phyloP scores from a whole-genome alignment of 2,888 invertebrate species.

The Scaptomyza reducta region DNA sequence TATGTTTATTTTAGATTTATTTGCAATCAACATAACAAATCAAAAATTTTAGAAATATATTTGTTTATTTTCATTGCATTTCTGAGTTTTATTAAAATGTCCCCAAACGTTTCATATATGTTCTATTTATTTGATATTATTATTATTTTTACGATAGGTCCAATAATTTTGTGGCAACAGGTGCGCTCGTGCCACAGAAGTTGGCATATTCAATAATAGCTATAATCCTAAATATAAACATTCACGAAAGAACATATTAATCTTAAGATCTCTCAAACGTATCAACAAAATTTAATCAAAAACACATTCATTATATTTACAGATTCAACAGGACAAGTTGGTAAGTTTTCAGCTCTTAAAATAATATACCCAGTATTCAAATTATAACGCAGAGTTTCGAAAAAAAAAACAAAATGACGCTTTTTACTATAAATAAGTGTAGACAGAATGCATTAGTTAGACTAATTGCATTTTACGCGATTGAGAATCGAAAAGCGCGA shows the following conservation, averaged over 20 bases:
- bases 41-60: slow-evolving; percentile 15
- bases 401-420: no score
- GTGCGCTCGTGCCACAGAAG: slow-evolving; percentile 29
- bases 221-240: neutral
- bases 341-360: slow-evolving; percentile 25
- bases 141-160: slow-evolving; percentile 25
- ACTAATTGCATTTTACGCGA: slow-evolving; percentile 59
- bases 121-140: neutral
- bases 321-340: slow-evolving; percentile 46
- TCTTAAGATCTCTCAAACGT: neutral
- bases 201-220: neutral
- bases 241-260: neutral
- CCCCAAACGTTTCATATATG: slow-evolving; percentile 11
- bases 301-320: slow-evolving; percentile 27
- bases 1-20: no score
- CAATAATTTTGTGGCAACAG: slow-evolving; percentile 54
- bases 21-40: slow-evolving; percentile 5
- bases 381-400: neutral
- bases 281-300: slow-evolving; percentile 3
- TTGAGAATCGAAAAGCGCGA: slow-evolving; percentile 70
- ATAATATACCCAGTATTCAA: neutral
- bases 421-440: slow-evolving; percentile 37
- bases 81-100: slow-evolving; percentile 15
- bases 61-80: slow-evolving; percentile 13
- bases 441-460: slow-evolving; percentile 70